Percentiles rank a stretch among this genome's conserved stretches.
Evolutionary conservation across 2,113 vertebrate species (phyloP).

Genomic region (Orcinus orca): DNA sequence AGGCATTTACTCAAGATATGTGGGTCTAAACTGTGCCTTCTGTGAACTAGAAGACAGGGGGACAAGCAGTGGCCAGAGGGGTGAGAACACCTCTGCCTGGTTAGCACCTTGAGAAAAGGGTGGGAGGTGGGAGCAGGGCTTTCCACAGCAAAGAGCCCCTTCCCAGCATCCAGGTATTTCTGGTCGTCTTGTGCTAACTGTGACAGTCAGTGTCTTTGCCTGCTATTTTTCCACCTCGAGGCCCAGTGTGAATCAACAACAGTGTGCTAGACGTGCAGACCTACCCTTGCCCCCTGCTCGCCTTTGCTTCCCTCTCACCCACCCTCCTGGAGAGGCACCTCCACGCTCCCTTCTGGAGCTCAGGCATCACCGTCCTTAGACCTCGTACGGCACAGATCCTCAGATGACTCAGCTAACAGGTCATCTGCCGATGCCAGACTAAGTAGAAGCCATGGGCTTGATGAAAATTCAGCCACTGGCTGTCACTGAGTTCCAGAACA

Average conservation of each 20-base stretch:
- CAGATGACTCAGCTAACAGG: background rate
- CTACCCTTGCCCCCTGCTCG: background rate
- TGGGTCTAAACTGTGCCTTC: background rate
- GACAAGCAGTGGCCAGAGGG: background rate
- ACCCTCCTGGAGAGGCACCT: background rate
- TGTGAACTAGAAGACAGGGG: background rate
- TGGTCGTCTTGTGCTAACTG: background rate
- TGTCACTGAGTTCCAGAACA: background rate
- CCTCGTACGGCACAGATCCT: background rate
- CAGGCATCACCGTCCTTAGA: background rate
- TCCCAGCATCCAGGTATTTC: background rate
- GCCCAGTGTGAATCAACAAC: background rate
- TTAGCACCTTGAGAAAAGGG: background rate
- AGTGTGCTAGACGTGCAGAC: background rate
- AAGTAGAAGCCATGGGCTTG: background rate
- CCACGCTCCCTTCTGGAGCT: fast-evolving
- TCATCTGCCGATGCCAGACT: background rate
- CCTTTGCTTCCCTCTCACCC: background rate
- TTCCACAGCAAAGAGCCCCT: background rate
- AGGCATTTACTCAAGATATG: background rate
- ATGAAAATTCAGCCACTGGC: background rate
- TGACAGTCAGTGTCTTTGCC: background rate
- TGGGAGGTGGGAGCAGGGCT: background rate
- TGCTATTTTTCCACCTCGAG: background rate
- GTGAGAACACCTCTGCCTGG: background rate